These are phyloP conservation scores for Leptodactylus fuscus DNA, from an alignment of 2,113 vertebrate species.

Conservation along the genomic window DNA sequence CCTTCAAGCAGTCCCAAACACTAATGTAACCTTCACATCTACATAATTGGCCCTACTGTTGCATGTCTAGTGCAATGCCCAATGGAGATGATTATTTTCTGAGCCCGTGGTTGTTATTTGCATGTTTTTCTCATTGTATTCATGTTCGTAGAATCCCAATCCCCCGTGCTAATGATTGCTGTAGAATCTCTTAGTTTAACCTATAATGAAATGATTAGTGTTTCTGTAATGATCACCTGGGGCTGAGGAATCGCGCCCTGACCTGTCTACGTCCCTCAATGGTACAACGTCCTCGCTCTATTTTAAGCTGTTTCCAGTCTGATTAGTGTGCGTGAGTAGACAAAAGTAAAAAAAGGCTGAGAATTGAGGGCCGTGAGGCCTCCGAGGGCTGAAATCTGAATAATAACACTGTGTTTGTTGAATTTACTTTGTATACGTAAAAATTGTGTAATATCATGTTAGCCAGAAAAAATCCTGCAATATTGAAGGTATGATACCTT, in stretches of 20 bases:
- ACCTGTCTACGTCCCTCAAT: slow-evolving; percentile 3
- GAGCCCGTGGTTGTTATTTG: background rate
- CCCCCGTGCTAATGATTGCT: background rate
- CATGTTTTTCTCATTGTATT: background rate
- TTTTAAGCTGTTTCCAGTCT: slow-evolving; percentile 8
- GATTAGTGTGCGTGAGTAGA: background rate
- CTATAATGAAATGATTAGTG: slow-evolving; percentile 26
- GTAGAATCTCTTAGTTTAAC: background rate
- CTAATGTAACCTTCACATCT: background rate
- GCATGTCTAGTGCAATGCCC: background rate
- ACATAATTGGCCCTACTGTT: background rate
- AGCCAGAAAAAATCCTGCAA: too few relatives aligned
- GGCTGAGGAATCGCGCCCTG: background rate
- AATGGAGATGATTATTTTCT: background rate
- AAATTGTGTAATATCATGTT: too few relatives aligned
- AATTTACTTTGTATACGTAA: too few relatives aligned
- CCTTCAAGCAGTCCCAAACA: background rate
- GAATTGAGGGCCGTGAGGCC: too few relatives aligned
- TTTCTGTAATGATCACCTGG: slow-evolving; percentile 19
- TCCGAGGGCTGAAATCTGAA: background rate
- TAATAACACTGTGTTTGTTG: too few relatives aligned
- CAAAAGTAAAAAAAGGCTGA: background rate
- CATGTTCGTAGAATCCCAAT: background rate
- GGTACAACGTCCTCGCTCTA: background rate
- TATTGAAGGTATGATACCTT: too few relatives aligned